A percentile compares a stretch with the other conserved stretches of the same genome.
Evolutionary conservation across 2,113 vertebrate species (phyloP).

Genomic region (Podiceps cristatus): DNA sequence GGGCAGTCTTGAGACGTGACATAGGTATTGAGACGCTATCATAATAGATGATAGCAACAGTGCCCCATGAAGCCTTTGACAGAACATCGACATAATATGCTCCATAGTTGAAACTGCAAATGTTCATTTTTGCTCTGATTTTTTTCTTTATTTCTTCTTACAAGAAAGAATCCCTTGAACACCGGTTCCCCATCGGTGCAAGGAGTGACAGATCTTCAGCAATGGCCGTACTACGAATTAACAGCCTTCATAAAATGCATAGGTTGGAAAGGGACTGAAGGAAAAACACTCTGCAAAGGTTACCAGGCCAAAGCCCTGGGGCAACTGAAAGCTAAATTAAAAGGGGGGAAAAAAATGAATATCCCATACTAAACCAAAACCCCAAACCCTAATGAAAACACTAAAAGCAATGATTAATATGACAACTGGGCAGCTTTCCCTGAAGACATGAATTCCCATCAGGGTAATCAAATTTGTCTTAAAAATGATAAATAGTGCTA

Average conservation of each 20-base stretch:
- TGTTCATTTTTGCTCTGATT: rapidly evolving
- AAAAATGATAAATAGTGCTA: slow-evolving; percentile 55
- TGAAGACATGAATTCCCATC: slow-evolving; percentile 57
- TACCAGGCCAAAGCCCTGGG: slow-evolving; percentile 39
- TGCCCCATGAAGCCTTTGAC: neutral
- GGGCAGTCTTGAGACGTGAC: neutral
- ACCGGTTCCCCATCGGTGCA: neutral
- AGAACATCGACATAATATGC: rapidly evolving
- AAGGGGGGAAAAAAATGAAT: slow-evolving; percentile 20
- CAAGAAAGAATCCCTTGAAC: neutral
- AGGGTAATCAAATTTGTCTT: slow-evolving; percentile 58
- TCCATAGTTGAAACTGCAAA: rapidly evolving
- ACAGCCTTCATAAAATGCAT: neutral
- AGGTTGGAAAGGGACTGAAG: neutral
- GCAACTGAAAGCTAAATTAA: slow-evolving; percentile 43
- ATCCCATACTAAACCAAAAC: slow-evolving; percentile 53
- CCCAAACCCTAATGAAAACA: slow-evolving; percentile 64
- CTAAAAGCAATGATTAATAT: slow-evolving; percentile 67
- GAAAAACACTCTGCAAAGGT: slow-evolving; percentile 34
- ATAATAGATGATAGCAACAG: rapidly evolving
- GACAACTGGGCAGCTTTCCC: slow-evolving; percentile 63
- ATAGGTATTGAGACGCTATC: neutral
- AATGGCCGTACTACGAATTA: neutral
- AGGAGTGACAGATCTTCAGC: neutral
- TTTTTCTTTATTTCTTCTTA: neutral